Evolutionary conservation across 2,797 vertebrate species (phyloP).

Genomic region (Squalus acanthias): DNA sequence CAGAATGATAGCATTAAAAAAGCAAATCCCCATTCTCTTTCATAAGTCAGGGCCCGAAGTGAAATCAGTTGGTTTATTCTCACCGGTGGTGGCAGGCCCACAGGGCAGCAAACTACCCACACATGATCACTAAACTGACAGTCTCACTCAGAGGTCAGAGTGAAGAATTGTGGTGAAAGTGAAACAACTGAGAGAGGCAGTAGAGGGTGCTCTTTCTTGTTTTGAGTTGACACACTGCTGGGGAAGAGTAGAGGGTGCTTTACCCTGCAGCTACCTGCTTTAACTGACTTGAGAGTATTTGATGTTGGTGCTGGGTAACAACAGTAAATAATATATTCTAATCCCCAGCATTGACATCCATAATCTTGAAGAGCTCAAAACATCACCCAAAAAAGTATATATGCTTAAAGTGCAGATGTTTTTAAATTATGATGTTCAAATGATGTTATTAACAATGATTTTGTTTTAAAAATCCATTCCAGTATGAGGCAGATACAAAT

Average conservation of each 20-base stretch:
- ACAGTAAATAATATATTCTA: background rate
- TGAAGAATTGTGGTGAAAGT: background rate
- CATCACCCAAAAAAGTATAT: background rate
- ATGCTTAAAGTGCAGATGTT: background rate
- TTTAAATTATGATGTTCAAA: background rate
- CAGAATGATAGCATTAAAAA: background rate
- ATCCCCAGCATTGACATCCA: background rate
- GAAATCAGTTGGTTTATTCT: background rate
- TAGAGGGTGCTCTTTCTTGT: conserved; percentile 23
- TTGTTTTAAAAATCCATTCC: background rate
- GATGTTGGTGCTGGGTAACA: background rate
- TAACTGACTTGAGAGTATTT: background rate
- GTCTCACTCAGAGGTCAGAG: background rate
- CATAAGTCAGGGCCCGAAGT: background rate
- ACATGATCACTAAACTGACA: background rate
- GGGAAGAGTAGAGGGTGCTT: background rate
- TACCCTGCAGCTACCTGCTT: background rate
- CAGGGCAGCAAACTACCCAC: background rate
- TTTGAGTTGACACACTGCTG: background rate
- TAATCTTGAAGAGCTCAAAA: background rate
- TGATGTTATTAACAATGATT: background rate
- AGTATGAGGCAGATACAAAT: background rate
- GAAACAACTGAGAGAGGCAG: conserved; percentile 27
- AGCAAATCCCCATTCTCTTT: background rate
- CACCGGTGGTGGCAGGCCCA: background rate